These are phyloP conservation scores for Caenorhabditis sp. DNA, from an alignment of 2,888 invertebrate species.

Conservation along the genomic window DNA sequence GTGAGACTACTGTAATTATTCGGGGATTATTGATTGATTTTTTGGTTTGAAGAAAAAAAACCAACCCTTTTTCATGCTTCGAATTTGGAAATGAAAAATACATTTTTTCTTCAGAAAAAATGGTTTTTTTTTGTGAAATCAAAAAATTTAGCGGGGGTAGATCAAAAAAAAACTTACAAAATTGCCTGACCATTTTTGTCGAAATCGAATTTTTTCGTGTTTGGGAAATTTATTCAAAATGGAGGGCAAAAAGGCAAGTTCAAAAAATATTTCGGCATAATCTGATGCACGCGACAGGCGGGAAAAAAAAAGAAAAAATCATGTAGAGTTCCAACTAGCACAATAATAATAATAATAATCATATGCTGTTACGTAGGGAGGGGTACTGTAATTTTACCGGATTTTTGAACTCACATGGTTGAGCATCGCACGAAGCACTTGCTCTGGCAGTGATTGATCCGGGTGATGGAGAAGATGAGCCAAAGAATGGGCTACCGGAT, in stretches of 20 bases:
- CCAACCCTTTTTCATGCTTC: not conserved
- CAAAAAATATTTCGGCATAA: not conserved
- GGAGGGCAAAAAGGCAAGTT: not conserved
- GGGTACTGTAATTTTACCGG: too few relatives aligned
- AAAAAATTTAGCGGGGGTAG: not conserved
- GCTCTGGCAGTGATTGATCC: constrained; percentile 32
- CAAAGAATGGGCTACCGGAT: constrained; percentile 24
- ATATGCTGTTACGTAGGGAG: too few relatives aligned
- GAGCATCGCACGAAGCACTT: constrained; percentile 30
- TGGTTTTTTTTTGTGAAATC: not conserved
- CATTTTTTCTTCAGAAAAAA: not conserved
- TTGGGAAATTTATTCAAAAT: not conserved
- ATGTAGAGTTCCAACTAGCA: not conserved
- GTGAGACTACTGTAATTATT: constrained; percentile 17
- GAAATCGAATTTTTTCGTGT: not conserved
- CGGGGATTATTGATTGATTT: not conserved
- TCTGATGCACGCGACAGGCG: not conserved
- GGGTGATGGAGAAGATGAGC: constrained; percentile 10
- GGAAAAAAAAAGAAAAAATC: not conserved
- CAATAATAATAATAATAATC: not conserved
- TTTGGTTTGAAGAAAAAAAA: not conserved
- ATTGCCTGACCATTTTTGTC: not conserved
- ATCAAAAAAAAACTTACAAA: not conserved
- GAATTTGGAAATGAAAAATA: not conserved
- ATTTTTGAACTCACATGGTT: constrained; percentile 4